Evolutionary conservation across 2,113 vertebrate genomes (phyloP), one percentile per base, ranked within the genome.

Genomic region (Pteruthius melanotis): DNA sequence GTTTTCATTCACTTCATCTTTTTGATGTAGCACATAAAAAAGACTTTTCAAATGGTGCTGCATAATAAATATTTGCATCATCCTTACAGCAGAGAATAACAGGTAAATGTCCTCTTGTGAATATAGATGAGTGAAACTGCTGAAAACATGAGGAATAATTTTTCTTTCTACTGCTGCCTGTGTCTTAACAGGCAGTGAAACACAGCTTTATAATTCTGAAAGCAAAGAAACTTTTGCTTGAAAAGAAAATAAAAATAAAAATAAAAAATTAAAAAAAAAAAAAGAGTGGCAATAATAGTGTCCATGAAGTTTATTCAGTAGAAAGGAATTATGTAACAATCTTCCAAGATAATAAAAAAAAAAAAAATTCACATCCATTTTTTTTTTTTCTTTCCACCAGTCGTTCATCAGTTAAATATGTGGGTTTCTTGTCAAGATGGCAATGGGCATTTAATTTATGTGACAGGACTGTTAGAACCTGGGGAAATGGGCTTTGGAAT

Each of bases 1-100:
- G 56, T 64, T 92, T 97, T 84, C 90, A 84, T 59, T 93, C 69
- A 23, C 30, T 90, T 61, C 52, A 79, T 89, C 82, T 90, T 96
- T 97, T 97, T 96, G 71, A 57, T 77, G 69, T 40, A 91, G 80
- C 33, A 82, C 65, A 87, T 40, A 79, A 81, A 92, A 87, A 72
- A 97, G 42, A 21, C 30, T 44, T 95, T 95, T 96, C 75, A 93
- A 89, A 52, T 63, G 37, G 31, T 84, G 22, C 26, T 54, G 28
- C 64, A 52, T 89, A 82, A 91, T 79, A 97, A 83, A 94, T 95
- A 90, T 89, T 82, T 95, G 66, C 49, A 93, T 83, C 84, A 61
- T 68, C 49, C 80, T 89, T 54, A 63, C 39, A 84, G 44, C 88
- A 85, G 78, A 84, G 40, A 90, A 93, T 91, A 97, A 81, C 50